A percentile compares a stretch with the other conserved stretches of the same genome.
phyloP scores from a whole-genome alignment of 2,113 vertebrate genomes.

The Merops nubicus region DNA sequence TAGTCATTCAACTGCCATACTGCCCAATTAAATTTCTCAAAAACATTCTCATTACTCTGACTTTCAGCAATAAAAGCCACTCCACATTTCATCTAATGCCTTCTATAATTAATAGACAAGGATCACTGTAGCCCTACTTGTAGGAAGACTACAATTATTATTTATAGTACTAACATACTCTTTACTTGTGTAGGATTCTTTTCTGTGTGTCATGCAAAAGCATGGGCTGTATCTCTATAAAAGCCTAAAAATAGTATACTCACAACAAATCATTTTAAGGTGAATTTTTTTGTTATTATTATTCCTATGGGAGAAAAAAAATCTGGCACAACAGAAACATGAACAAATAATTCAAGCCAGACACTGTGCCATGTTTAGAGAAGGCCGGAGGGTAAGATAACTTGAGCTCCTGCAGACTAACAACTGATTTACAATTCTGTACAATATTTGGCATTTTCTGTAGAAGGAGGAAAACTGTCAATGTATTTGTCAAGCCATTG shows the following conservation, averaged over 20 bases:
- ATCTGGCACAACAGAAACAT: background rate
- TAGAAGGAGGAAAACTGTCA: background rate
- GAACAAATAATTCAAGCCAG: background rate
- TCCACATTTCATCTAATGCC: background rate
- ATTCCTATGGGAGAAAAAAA: background rate
- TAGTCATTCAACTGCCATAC: background rate
- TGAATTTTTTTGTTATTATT: background rate
- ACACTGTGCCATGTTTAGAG: background rate
- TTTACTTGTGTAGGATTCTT: background rate
- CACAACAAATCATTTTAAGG: background rate
- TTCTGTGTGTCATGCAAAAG: background rate
- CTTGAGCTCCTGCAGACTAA: background rate
- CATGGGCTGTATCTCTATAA: fast-evolving
- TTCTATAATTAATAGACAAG: background rate
- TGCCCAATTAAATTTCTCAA: background rate
- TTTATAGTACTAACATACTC: background rate
- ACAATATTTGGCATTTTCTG: background rate
- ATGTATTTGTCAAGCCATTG: background rate
- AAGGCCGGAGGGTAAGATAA: background rate
- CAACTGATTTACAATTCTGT: background rate
- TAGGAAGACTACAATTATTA: background rate
- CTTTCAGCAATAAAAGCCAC: background rate
- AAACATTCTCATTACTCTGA: background rate
- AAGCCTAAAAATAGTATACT: background rate
- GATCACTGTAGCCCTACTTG: background rate